Base-by-base conservation (phyloP, 1,140 invertebrate genomes). In the Zaprionus capensis region DNA sequence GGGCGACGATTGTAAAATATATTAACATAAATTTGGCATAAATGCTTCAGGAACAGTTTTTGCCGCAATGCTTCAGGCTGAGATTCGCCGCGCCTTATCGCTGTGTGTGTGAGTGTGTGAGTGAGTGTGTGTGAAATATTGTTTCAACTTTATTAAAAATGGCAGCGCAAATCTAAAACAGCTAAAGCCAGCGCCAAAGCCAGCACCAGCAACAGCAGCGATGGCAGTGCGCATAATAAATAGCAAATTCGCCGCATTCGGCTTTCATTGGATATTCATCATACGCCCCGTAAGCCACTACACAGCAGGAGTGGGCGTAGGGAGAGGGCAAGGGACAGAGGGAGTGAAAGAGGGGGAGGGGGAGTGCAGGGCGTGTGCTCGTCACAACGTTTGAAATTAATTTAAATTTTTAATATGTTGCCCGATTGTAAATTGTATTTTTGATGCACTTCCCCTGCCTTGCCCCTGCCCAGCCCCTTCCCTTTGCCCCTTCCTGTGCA, bases 21-120 rank as follows among this genome's bases (percentile, higher is more conserved):
- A 91, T 92, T 92, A 88, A 87, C 91, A 92, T 92, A 92, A 92
- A 92, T 92, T 87, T 91, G 91, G 85, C 91, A 82, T 91, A 92
- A 92, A 92, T 87, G 91, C 74, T 91, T 91, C 83, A 88, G 68
- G 74, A 83, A 84, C 81, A 81, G 81, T 84, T 87, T 87, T 59
- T 56, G 51, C 36, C 24, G 24, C 46, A 59, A 59, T 12, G 53
- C 36, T 75, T 59, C 0, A 41, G 64, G 61, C 62, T 49, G 65
- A 73, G 78, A 77, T 81, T 85, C 57, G 69, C 67, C 73, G 41
- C 31, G 34, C 26, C 38, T 9, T 44, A 17, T 36, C 41, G n/a
- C 24, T 63, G 4, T 41, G 28, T 64, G 53, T 36, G 41, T 58
- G 41, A 2, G 46, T 51, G 64, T 11, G 31, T 34, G 31, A 9